Evolutionary conservation across 64 coral and sea anemone species (phyloP).

Genomic region (Orbicella faveolata): DNA sequence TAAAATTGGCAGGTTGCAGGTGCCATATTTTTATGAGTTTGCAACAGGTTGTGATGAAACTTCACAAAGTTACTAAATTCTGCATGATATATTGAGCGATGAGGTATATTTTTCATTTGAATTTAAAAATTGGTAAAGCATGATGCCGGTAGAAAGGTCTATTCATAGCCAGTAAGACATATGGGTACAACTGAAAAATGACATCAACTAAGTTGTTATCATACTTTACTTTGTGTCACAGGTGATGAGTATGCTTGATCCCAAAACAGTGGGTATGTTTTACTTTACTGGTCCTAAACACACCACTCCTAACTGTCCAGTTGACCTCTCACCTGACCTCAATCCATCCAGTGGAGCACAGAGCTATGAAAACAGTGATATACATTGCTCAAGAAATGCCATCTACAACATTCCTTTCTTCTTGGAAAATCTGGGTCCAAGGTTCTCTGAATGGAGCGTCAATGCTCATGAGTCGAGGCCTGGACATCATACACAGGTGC

Average conservation of each 20-base stretch:
- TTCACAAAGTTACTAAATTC: too few species aligned
- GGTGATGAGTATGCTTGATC: slow-evolving; percentile 62
- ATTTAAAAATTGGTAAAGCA: too few species aligned
- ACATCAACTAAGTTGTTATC: too few species aligned
- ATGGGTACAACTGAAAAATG: too few species aligned
- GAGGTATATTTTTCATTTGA: too few species aligned
- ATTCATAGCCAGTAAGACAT: too few species aligned
- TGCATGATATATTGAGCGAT: too few species aligned
- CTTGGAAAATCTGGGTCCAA: slow-evolving; percentile 63
- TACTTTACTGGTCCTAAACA: slow-evolving; percentile 65
- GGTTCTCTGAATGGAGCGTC: slow-evolving; percentile 73
- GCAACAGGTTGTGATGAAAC: too few species aligned
- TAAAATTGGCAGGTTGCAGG: too few species aligned
- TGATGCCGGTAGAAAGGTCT: too few species aligned
- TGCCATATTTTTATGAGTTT: too few species aligned
- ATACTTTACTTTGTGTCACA: background rate
- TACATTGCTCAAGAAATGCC: slow-evolving; percentile 15
- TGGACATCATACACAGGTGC: slow-evolving; percentile 72
- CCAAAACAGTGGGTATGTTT: slow-evolving; percentile 64
- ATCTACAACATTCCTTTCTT: slow-evolving; percentile 70
- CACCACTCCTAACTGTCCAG: slow-evolving; percentile 76
- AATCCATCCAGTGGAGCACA: slow-evolving; percentile 74
- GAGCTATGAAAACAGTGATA: slow-evolving; percentile 24
- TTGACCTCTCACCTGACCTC: slow-evolving; percentile 53
- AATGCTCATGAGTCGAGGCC: slow-evolving; percentile 73